Evolutionary conservation across 2,113 vertebrate species (phyloP).

Genomic region (Alligator sinensis): DNA sequence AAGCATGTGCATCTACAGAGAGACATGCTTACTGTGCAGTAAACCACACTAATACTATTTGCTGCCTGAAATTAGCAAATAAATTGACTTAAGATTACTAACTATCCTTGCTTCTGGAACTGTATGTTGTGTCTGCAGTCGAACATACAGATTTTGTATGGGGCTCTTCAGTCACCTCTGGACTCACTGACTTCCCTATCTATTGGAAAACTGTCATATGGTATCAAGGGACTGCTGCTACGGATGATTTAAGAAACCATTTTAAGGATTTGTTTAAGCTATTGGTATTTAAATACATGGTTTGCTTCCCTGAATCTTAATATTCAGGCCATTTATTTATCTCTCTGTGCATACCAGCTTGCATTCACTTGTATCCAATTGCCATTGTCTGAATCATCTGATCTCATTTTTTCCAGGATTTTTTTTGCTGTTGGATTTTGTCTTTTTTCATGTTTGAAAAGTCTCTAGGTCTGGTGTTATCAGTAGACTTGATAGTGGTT

Average conservation of each 20-base stretch:
- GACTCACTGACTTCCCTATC: too few species aligned
- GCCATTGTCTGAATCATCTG: background rate
- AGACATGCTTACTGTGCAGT: too few species aligned
- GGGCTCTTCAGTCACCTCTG: too few species aligned
- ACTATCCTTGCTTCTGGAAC: too few species aligned
- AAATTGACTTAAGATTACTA: too few species aligned
- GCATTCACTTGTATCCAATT: background rate
- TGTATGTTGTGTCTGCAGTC: too few species aligned
- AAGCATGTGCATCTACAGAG: too few species aligned
- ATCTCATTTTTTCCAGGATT: background rate
- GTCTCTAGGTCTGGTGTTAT: background rate
- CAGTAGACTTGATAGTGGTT: background rate
- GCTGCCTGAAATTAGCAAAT: too few species aligned
- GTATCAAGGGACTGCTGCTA: too few species aligned
- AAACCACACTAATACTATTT: too few species aligned
- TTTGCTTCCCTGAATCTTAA: background rate
- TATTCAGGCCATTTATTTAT: background rate
- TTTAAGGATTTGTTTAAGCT: background rate
- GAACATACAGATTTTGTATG: too few species aligned
- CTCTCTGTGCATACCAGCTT: background rate
- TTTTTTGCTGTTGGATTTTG: background rate
- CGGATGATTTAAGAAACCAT: background rate
- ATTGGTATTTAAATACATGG: fast-evolving
- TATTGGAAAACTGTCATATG: too few species aligned
- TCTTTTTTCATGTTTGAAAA: background rate